Evolutionary conservation across 2,797 vertebrate genomes (phyloP), one percentile per base, ranked within the genome.

Genomic region (Rhynchonycteris naso): DNA sequence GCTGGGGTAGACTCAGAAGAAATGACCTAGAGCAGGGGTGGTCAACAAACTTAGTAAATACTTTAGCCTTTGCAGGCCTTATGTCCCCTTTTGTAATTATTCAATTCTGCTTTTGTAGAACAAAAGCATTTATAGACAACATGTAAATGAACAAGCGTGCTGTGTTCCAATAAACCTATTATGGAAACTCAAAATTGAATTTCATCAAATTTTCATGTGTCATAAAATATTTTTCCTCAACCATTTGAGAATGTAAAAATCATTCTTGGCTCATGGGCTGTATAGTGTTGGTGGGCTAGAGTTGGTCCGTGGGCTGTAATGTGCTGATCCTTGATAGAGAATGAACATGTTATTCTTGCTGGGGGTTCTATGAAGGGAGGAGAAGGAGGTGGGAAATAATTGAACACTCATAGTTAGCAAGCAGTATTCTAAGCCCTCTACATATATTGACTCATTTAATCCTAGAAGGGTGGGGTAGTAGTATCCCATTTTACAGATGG

Each of bases 271-370:
- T 83, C 28, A n/a, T n/a, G 19, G 58, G 3, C 81, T 90, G 35
- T 58, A 59, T 68, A 87, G 61, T 56, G 22, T 7, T 12, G 13
- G 5, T 66, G 38, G 68, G 54, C 33, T 7, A 26, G 24, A 81
- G 52, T 50, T 76, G 66, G 54, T 30, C 21, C 43, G 8, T 24
- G 54, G 33, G 38, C 56, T 93, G 3, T 28, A 61, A 68, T 93
- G 76, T 80, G 85, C 61, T 33, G 50, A 85, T 21, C 22, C 15
- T 61, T 88, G 43, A 76, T 87, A 59, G 35, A 81, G n/a, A 86
- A 56, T 69, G 92, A 63, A 94, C 69, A 88, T 68, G 78, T 50
- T 72, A 26, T 83, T 94, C 43, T 80, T 85, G 63, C 35, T 65
- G 54, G 75, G 75, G 43, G 59, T 72, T 72, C 24, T 83, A 68